Conservation (phyloP, 1,140 invertebrate species). For the Euglossa dilemma region DNA sequence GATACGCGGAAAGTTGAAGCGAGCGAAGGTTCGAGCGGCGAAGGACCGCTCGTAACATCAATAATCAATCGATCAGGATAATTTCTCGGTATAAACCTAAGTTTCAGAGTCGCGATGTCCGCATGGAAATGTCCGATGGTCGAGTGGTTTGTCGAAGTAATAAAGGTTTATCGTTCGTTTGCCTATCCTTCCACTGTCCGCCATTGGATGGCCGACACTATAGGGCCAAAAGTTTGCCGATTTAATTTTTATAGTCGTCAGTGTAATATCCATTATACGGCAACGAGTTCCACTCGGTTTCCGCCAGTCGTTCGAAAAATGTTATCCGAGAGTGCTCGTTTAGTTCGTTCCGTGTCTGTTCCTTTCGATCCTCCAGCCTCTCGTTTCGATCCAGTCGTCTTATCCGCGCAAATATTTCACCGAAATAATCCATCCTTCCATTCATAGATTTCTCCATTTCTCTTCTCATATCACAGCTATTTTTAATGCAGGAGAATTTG, state of each 20-base stretch:
- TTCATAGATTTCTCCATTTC: background rate
- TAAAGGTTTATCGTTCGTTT: constrained; percentile 68
- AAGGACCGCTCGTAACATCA: background rate
- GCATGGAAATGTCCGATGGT: constrained; percentile 20
- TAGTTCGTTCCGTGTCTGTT: background rate
- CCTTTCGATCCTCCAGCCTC: background rate
- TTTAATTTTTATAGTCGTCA: constrained; percentile 69
- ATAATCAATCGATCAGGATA: constrained; percentile 36
- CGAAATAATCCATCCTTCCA: background rate
- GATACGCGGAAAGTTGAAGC: background rate
- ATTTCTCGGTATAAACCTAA: constrained; percentile 32
- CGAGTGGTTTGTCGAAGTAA: constrained; percentile 55
- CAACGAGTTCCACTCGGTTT: constrained; percentile 54
- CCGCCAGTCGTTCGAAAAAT: constrained; percentile 55
- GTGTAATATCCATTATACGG: constrained; percentile 63
- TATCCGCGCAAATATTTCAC: background rate
- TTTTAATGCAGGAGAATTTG: no score
- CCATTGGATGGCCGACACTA: constrained; percentile 46
- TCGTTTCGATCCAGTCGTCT: background rate
- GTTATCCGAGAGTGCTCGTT: constrained; percentile 47
- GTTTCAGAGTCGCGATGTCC: constrained; percentile 10
- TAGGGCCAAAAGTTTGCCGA: constrained; percentile 61
- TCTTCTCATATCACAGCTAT: no score
- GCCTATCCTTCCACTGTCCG: constrained; percentile 41
- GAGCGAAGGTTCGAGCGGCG: no score